Percentiles rank a stretch among this genome's conserved stretches.
Evolutionary conservation across 2,888 invertebrate genomes (phyloP).

Genomic region (Cosmia pyralina): DNA sequence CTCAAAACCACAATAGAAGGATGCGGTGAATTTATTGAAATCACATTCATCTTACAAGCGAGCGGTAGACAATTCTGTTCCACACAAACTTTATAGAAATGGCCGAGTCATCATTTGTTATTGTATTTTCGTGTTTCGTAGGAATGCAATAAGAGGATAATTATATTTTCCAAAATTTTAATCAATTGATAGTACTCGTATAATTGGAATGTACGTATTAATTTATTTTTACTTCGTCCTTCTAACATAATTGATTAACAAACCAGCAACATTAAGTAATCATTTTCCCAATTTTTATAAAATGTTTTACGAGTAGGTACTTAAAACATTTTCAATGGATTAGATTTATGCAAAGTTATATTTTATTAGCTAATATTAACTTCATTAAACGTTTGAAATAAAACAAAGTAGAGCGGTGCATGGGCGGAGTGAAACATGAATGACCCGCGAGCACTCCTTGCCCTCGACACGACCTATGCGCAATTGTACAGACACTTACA

Average conservation of each 20-base stretch:
- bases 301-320: neutral
- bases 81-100: slow-evolving; percentile 45
- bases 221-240: slow-evolving; percentile 15
- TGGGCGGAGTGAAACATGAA: slow-evolving; percentile 83
- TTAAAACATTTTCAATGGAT: neutral
- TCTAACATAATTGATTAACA: neutral
- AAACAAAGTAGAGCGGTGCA: slow-evolving; percentile 78
- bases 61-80: slow-evolving; percentile 49
- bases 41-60: slow-evolving; percentile 69
- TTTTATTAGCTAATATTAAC: slow-evolving; percentile 44
- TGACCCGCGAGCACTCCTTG: slow-evolving; percentile 78
- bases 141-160: slow-evolving; percentile 56
- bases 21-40: slow-evolving; percentile 79
- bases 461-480: slow-evolving; percentile 77
- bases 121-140: slow-evolving; percentile 46
- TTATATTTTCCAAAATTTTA: slow-evolving; percentile 33
- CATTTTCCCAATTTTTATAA: neutral
- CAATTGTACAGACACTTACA: slow-evolving; percentile 74
- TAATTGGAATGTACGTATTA: slow-evolving; percentile 23
- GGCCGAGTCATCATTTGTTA: slow-evolving; percentile 50
- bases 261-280: neutral
- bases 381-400: slow-evolving; percentile 67
- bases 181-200: slow-evolving; percentile 20
- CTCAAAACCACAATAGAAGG: slow-evolving; percentile 76
- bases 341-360: slow-evolving; percentile 17